Evolutionary conservation across 2,888 invertebrate genomes (phyloP).

Genomic region (Heteromyza rotundicornis): DNA sequence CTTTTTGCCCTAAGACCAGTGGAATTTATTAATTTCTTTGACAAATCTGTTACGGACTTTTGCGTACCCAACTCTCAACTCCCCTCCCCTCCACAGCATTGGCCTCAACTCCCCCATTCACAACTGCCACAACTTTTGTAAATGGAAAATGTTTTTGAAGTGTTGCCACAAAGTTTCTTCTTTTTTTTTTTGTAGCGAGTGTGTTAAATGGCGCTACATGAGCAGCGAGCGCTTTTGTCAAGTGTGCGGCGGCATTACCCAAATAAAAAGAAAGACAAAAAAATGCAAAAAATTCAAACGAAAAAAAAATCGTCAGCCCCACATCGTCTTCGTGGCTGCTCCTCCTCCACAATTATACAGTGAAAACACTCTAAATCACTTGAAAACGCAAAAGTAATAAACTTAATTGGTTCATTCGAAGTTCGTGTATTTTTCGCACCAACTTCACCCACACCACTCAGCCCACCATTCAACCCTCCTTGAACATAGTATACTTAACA

Average conservation of each 20-base stretch:
- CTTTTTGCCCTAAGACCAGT: conserved; percentile 5
- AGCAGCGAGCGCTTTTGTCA: background rate
- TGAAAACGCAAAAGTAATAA: conserved; percentile 58
- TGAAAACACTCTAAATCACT: conserved; percentile 39
- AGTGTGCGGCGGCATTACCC: conserved; percentile 3
- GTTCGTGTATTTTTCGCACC: conserved; percentile 31
- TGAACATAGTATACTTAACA: background rate
- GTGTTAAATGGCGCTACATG: conserved; percentile 41
- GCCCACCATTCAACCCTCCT: conserved; percentile 23
- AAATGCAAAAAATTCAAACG: background rate
- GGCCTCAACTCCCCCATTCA: background rate
- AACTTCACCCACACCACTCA: background rate
- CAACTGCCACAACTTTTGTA: too few species aligned
- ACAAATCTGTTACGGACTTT: conserved; percentile 53
- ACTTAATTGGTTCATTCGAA: conserved; percentile 56
- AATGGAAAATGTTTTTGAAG: background rate
- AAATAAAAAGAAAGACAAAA: conserved; percentile 8
- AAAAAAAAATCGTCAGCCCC: too few species aligned
- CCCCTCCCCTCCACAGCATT: background rate
- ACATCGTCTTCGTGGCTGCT: too few species aligned
- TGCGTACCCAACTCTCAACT: background rate
- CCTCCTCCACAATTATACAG: background rate
- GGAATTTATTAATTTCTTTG: conserved; percentile 57
- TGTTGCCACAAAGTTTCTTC: conserved; percentile 26
- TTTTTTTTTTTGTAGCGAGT: background rate